phyloP scores from a whole-genome alignment of 2,113 vertebrate genomes.

The Nettapus auritus region DNA sequence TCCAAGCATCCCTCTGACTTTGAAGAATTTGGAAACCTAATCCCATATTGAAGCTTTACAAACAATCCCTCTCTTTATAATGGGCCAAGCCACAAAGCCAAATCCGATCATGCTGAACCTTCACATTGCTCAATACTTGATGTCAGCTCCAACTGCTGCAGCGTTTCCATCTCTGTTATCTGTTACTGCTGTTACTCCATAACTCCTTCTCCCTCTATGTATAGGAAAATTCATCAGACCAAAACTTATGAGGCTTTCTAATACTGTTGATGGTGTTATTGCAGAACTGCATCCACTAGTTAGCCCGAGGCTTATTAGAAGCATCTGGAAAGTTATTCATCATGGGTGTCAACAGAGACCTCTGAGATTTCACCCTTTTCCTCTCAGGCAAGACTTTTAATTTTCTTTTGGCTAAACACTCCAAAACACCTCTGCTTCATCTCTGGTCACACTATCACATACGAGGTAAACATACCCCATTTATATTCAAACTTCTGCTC shows the following conservation, averaged over 20 bases:
- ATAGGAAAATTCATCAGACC: neutral
- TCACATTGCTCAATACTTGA: neutral
- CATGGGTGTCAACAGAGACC: neutral
- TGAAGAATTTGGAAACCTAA: slow-evolving; percentile 24
- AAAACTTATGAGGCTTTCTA: slow-evolving; percentile 2
- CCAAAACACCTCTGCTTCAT: neutral
- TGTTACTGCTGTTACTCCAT: neutral
- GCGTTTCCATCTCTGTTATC: neutral
- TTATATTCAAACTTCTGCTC: neutral
- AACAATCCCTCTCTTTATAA: slow-evolving; percentile 2
- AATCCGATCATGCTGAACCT: neutral
- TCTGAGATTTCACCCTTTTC: neutral
- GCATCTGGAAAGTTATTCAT: neutral
- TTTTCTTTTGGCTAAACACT: neutral
- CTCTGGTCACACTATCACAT: neutral
- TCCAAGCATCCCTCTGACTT: slow-evolving; percentile 11
- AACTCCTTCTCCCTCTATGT: neutral
- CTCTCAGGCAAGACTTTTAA: neutral
- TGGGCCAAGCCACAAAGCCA: neutral
- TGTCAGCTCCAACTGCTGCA: neutral
- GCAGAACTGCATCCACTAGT: neutral
- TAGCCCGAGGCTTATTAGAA: neutral
- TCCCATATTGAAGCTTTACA: neutral
- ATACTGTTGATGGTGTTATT: neutral
- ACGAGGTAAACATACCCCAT: neutral